Base-by-base conservation (phyloP, 2,113 vertebrate species). In the Phylloscopus trochilus region DNA sequence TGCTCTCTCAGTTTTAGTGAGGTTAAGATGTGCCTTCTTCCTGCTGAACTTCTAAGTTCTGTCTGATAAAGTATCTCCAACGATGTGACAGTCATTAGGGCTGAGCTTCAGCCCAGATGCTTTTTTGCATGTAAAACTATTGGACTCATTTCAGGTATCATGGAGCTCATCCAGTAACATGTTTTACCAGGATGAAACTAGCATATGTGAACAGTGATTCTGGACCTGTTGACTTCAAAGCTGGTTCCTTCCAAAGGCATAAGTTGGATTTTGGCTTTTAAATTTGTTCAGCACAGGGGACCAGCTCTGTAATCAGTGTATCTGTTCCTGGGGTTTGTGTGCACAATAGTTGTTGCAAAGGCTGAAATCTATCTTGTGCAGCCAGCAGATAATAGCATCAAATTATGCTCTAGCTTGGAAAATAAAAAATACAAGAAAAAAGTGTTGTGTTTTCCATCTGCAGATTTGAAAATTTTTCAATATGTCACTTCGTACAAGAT, bases 391-490 rank as follows among this genome's bases (percentile, higher is more conserved):
- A 66, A 80, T 88, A 46, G 37, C 91, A 70, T 30, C 19, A 73
- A 80, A 76, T 69, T 69, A 46, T 62, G 63, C 33, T 76, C 35
- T n/a, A 88, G 68, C 75, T 79, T 88, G 51, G 85, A 69, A 85
- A 94, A 94, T 44, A 72, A 60, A 69, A 89, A 64, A 35, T 43
- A 43, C 49, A 31, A 31, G 39, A 7, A 41, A 55, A 44, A 92
- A 51, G 23, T 52, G 62, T 44, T 1, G 4, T 15, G 35, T 72
- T 83, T 89, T 85, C 28, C 26, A 62, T 85, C 70, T 74, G 55
- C 41, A 74, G 58, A 77, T 69, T 59, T 76, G 90, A 51, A 82
- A 92, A 51, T 80, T 79, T 96, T 93, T 91, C 55, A 58, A 77
- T 90, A 74, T 83, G 75, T 79, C 82, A 76, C 74, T 82, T 63